These are phyloP conservation scores for Labeo rohita DNA, from an alignment of 2,113 vertebrate species.

Conservation along the genomic window DNA sequence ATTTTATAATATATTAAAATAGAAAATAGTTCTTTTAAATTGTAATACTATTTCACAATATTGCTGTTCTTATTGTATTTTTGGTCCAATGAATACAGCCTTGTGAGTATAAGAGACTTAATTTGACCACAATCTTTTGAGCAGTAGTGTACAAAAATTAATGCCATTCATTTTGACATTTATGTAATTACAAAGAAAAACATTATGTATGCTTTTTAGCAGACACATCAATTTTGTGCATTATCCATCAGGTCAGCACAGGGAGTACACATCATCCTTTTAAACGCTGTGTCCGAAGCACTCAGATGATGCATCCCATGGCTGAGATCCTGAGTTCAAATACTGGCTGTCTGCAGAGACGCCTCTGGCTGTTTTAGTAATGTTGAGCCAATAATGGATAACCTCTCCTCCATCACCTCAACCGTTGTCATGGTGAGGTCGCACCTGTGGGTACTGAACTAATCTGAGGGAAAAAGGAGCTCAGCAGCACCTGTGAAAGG, in stretches of 20 bases:
- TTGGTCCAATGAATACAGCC: not conserved
- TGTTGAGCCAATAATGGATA: slow-evolving; percentile 19
- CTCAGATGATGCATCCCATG: not conserved
- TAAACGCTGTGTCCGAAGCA: not conserved
- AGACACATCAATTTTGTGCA: not conserved
- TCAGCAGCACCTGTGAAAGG: slow-evolving; percentile 8
- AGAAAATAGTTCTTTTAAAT: not conserved
- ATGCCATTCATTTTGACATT: not conserved
- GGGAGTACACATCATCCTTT: not conserved
- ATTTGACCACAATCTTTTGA: not conserved
- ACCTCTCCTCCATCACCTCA: slow-evolving; percentile 6
- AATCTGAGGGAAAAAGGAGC: slow-evolving; percentile 5
- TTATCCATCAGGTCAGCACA: slow-evolving; percentile 1
- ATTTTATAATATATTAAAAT: not conserved
- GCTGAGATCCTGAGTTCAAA: not conserved
- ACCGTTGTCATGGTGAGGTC: slow-evolving; percentile 17
- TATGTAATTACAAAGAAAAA: not conserved
- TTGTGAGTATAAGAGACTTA: not conserved
- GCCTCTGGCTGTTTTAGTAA: slow-evolving; percentile 23
- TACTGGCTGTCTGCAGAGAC: not conserved
- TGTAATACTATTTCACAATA: not conserved
- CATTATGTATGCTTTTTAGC: not conserved
- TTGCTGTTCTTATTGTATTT: not conserved
- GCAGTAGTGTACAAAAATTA: not conserved
- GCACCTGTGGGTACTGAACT: slow-evolving; percentile 1